Percentiles rank a stretch among this genome's conserved stretches.
Conservation (phyloP, 2,888 invertebrate species). For the Phaedon cochleariae region DNA sequence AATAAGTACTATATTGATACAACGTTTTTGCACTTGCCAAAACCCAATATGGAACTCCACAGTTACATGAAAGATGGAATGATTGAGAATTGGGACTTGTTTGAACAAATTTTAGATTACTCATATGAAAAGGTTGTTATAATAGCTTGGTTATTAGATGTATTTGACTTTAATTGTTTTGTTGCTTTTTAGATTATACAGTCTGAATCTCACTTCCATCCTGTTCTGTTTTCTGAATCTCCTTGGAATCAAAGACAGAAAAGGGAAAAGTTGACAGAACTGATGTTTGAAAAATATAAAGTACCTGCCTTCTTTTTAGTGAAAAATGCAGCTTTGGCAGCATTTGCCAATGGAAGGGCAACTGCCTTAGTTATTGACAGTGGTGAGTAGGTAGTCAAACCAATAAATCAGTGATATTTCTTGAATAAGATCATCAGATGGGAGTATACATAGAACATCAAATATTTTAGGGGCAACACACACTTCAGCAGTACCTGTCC, state of each 20-base stretch:
- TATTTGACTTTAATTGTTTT: not conserved
- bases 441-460: too few species aligned
- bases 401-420: too few species aligned
- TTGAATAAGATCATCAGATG: not conserved
- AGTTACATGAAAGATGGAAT: slow-evolving; percentile 98
- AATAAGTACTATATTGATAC: slow-evolving; percentile 91
- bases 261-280: slow-evolving; percentile 93
- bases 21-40: slow-evolving; percentile 88
- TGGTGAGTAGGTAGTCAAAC: too few species aligned
- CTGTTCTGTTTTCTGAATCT: slow-evolving; percentile 97
- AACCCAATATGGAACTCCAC: slow-evolving; percentile 87
- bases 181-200: slow-evolving; percentile 75
- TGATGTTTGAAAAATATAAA: slow-evolving; percentile 98
- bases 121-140: slow-evolving; percentile 83
- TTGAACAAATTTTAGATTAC: slow-evolving; percentile 95
- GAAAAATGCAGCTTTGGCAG: slow-evolving; percentile 97
- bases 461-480: slow-evolving; percentile 91
- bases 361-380: slow-evolving; percentile 67
- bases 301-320: slow-evolving; percentile 98
- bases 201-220: slow-evolving; percentile 94
- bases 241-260: slow-evolving; percentile 95
- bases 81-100: slow-evolving; percentile 99
- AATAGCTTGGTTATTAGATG: not conserved
- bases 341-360: slow-evolving; percentile 93
- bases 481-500: slow-evolving; percentile 96